Evolutionary conservation across 2,888 invertebrate genomes (phyloP).

Genomic region (Eustalomyia histrio): DNA sequence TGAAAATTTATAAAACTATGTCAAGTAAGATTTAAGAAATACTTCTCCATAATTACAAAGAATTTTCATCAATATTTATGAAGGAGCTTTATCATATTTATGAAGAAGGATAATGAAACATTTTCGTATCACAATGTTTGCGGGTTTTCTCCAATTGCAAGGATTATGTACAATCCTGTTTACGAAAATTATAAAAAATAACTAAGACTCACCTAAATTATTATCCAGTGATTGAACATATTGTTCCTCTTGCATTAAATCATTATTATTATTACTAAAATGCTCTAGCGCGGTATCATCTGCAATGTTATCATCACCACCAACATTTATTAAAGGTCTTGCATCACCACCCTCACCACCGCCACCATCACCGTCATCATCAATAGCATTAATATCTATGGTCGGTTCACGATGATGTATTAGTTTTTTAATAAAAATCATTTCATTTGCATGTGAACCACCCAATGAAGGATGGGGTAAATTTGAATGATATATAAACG

Average conservation of each 20-base stretch:
- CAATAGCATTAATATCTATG: slow-evolving; percentile 74
- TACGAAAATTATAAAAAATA: too few relatives aligned
- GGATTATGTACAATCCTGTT: too few relatives aligned
- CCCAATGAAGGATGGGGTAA: slow-evolving; percentile 47
- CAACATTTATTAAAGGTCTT: background rate
- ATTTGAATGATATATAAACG: slow-evolving; percentile 42
- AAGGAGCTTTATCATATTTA: too few relatives aligned
- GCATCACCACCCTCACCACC: background rate
- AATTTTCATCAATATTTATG: too few relatives aligned
- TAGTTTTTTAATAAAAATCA: slow-evolving; percentile 60
- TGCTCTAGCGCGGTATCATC: slow-evolving; percentile 69
- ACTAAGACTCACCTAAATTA: slow-evolving; percentile 72
- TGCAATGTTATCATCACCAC: slow-evolving; percentile 52
- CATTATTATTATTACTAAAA: slow-evolving; percentile 69
- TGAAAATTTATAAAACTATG: too few relatives aligned
- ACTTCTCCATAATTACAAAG: too few relatives aligned
- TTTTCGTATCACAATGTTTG: too few relatives aligned
- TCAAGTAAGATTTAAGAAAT: too few relatives aligned
- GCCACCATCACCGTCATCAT: slow-evolving; percentile 69
- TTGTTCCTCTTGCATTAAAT: slow-evolving; percentile 71
- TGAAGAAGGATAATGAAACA: too few relatives aligned
- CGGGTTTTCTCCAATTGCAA: too few relatives aligned
- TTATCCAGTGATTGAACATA: slow-evolving; percentile 73
- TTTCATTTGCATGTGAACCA: slow-evolving; percentile 52
- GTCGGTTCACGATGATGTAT: slow-evolving; percentile 73